Base-by-base conservation (phyloP, 2,888 invertebrate genomes). In the Candidula unifasciata region DNA sequence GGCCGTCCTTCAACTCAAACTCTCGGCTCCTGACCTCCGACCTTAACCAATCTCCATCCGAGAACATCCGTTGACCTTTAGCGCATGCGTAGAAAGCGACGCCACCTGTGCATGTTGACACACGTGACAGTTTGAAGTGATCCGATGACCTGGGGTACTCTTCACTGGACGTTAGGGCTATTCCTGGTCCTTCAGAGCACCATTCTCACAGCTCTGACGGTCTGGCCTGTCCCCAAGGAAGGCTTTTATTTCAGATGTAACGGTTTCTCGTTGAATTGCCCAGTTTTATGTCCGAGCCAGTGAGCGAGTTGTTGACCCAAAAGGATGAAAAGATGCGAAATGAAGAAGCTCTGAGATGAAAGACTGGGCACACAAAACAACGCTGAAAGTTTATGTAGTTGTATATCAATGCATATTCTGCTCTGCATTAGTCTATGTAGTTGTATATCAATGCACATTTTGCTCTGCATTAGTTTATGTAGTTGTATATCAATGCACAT, bases 51-150 rank as follows among this genome's bases (percentile, higher is more conserved):
- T 83, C 78, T 78, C 78, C 68, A 44, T 60, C 68, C 57, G 60
- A 83, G 83, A 37, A 78, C 83, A 83, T 77, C 83, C 57, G 44
- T 5, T 44, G 84, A 84, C 79, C 84, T 35, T 33, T 24, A 33
- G 80, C 84, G n/a, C 84, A 79, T 60, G 84, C 57, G 66, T 54
- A 78, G 77, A 69, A 78, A 83, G 84, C 16, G 33, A 64, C 84
- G 84, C 84, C 84, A 84, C 84, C 84, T 84, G 84, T 84, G 84
- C 84, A 69, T 84, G 84, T 84, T 84, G 84, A 84, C 84, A 84
- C 74, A 80, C 60, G 84, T 84, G 84, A 84, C 84, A 84, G 84
- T 71, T 74, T 84, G 64, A 80, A 84, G 84, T 84, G 84, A 84
- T 84, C 83, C 76, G 18, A 35, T 83, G 76, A 77, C 77, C 77